phyloP scores from a whole-genome alignment of 2,797 vertebrate genomes.

The Chiloscyllium punctatum region DNA sequence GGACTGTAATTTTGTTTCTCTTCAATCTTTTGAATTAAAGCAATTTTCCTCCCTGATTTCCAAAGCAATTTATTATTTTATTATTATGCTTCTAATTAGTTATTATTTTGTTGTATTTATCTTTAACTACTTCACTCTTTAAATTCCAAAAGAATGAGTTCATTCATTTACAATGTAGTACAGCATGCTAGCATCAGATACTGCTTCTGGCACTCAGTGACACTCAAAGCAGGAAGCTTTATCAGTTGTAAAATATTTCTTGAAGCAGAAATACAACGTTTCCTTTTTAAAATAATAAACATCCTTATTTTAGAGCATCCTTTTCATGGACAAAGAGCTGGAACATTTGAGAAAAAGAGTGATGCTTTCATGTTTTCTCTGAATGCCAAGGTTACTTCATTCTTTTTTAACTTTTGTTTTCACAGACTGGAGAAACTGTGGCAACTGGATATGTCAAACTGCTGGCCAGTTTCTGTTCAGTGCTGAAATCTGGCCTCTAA shows the following conservation, averaged over 20 bases:
- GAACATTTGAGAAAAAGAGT: neutral
- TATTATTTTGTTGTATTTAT: neutral
- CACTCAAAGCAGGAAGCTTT: neutral
- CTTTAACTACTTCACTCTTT: neutral
- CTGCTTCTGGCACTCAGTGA: neutral
- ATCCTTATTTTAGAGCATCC: neutral
- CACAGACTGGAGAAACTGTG: neutral
- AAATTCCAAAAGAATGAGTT: neutral
- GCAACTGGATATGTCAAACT: neutral
- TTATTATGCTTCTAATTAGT: neutral
- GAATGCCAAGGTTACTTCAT: neutral
- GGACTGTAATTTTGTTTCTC: neutral
- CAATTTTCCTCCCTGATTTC: neutral
- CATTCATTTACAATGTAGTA: neutral
- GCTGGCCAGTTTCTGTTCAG: neutral
- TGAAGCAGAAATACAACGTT: too few relatives aligned
- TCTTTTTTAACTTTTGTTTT: neutral
- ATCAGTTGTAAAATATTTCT: neutral
- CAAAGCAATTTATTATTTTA: neutral
- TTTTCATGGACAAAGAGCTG: neutral
- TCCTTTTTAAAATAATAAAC: neutral
- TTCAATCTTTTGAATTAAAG: neutral
- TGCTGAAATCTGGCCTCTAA: neutral
- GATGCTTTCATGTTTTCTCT: neutral
- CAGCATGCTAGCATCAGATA: neutral